phyloP scores from a whole-genome alignment of 2,113 vertebrate species.

The Cynopterus brachyotis region DNA sequence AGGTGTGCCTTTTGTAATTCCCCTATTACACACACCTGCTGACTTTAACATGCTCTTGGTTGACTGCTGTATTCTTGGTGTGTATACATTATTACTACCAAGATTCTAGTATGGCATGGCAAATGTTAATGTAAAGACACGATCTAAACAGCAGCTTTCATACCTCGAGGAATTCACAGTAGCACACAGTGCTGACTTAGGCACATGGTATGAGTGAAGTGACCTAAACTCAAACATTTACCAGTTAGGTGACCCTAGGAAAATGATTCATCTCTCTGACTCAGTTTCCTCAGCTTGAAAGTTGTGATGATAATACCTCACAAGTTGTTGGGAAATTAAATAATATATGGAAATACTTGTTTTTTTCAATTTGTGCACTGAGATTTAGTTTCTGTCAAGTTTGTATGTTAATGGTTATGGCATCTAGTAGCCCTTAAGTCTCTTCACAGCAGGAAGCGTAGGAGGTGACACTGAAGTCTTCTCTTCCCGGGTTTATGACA shows the following conservation, averaged over 20 bases:
- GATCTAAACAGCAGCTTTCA: neutral
- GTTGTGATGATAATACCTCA: neutral
- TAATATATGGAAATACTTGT: neutral
- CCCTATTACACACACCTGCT: neutral
- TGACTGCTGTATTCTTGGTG: neutral
- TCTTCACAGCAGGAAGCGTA: neutral
- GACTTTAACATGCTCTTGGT: neutral
- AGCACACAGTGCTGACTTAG: neutral
- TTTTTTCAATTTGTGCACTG: neutral
- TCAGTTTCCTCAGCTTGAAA: neutral
- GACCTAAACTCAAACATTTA: neutral
- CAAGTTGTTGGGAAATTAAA: neutral
- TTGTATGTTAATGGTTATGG: neutral
- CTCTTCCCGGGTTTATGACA: neutral
- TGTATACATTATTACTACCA: neutral
- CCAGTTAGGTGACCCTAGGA: no score
- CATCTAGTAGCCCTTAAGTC: neutral
- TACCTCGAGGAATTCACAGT: neutral
- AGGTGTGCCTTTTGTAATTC: neutral
- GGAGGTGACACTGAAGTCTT: slow-evolving; percentile 18
- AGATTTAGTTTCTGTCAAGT: slow-evolving; percentile 38
- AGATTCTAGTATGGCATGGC: neutral
- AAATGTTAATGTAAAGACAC: neutral
- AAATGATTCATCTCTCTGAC: neutral
- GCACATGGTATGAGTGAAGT: neutral